Evolutionary conservation across 1,140 invertebrate genomes (phyloP).

Genomic region (Papilio xuthus): DNA sequence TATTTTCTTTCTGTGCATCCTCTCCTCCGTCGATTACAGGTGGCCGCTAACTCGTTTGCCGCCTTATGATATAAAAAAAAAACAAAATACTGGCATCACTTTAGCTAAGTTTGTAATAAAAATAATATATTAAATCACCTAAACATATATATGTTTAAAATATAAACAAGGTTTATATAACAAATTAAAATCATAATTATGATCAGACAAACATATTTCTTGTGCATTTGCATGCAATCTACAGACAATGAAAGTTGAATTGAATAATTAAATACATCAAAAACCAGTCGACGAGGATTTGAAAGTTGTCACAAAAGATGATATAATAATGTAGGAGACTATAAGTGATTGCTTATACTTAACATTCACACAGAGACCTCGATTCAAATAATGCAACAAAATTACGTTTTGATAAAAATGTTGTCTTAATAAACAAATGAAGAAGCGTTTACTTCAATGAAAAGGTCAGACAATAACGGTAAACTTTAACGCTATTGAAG

Average conservation of each 20-base stretch:
- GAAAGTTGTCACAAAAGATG: slow-evolving; percentile 2
- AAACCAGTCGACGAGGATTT: slow-evolving; percentile 1
- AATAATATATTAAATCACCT: too few species aligned
- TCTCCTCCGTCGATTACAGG: too few species aligned
- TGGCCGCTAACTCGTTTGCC: too few species aligned
- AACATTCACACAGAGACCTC: not conserved
- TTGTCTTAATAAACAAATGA: too few species aligned
- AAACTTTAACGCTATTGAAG: not conserved
- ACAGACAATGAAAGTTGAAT: slow-evolving; percentile 10
- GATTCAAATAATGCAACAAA: not conserved
- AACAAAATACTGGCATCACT: too few species aligned
- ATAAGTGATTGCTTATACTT: not conserved
- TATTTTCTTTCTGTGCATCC: too few species aligned
- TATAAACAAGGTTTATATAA: not conserved
- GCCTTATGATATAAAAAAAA: too few species aligned
- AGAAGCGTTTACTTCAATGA: not conserved
- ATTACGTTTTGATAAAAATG: too few species aligned
- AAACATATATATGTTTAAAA: too few species aligned
- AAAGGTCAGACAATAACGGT: not conserved
- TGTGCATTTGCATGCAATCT: not conserved
- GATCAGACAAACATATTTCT: not conserved
- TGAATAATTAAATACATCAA: not conserved
- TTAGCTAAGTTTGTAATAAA: too few species aligned
- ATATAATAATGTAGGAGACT: not conserved
- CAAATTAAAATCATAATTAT: not conserved